These are phyloP conservation scores for Pangasianodon gigas DNA, from an alignment of 2,113 vertebrate species.

Conservation along the genomic window DNA sequence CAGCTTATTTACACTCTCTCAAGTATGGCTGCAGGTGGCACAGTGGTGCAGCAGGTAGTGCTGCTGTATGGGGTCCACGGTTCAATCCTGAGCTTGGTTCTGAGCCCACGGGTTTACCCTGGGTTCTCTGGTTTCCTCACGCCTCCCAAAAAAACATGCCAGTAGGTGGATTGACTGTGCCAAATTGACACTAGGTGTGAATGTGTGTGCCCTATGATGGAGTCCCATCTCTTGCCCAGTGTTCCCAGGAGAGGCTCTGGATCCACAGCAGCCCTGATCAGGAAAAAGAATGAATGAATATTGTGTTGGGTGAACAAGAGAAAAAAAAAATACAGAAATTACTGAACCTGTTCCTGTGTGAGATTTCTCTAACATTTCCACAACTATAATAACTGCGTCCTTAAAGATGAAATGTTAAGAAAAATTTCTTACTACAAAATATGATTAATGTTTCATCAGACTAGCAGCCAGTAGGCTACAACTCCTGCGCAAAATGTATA, in stretches of 20 bases:
- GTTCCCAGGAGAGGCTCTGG: not conserved
- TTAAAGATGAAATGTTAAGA: not conserved
- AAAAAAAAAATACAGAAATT: not conserved
- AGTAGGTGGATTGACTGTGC: not conserved
- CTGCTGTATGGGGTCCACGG: not conserved
- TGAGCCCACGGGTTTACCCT: not conserved
- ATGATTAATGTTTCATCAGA: not conserved
- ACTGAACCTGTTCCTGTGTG: not conserved
- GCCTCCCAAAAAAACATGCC: not conserved
- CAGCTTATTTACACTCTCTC: not conserved
- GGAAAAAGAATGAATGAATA: not conserved
- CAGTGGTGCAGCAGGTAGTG: too few relatives aligned
- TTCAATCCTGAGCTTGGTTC: not conserved
- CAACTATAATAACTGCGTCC: not conserved
- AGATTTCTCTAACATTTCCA: not conserved
- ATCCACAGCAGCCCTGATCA: not conserved
- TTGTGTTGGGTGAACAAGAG: not conserved
- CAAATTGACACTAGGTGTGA: not conserved
- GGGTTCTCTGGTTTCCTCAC: not conserved
- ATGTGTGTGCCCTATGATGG: not conserved
- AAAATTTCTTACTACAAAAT: not conserved
- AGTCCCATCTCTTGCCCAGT: not conserved
- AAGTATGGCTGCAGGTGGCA: not conserved
- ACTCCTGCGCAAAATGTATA: not conserved
- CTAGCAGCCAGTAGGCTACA: not conserved